phyloP scores from a whole-genome alignment of 2,113 vertebrate species.

The Diphyllodes magnificus region DNA sequence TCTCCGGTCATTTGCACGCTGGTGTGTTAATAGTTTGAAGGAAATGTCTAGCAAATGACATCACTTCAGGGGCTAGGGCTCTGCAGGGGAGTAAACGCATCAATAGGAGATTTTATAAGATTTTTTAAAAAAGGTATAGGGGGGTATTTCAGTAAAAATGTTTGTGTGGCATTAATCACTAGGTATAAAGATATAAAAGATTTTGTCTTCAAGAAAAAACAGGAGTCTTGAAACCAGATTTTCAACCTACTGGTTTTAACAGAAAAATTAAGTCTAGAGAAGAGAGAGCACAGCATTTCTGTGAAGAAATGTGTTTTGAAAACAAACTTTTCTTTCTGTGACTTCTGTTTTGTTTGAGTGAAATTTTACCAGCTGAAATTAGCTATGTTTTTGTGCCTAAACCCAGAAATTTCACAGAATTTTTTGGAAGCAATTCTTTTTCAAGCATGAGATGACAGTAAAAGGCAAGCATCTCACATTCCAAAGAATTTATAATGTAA shows the following conservation, averaged over 20 bases:
- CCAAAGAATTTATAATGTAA: background rate
- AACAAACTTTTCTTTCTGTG: background rate
- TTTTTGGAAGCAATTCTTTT: conserved; percentile 32
- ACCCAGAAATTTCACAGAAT: conserved; percentile 27
- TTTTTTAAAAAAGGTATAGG: background rate
- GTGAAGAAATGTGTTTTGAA: background rate
- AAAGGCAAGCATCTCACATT: conserved; percentile 1
- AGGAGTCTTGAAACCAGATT: background rate
- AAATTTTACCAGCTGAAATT: conserved; percentile 20
- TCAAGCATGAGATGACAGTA: conserved; percentile 1
- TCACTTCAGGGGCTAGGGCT: background rate
- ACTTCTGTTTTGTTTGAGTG: background rate
- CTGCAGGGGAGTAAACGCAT: background rate
- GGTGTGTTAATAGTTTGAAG: background rate
- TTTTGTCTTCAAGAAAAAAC: background rate
- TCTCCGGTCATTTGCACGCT: background rate
- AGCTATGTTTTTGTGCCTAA: conserved; percentile 4
- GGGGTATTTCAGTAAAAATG: background rate
- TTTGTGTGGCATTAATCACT: background rate
- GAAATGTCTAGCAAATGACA: background rate
- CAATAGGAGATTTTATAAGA: background rate
- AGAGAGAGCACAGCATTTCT: background rate
- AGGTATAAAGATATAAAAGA: background rate
- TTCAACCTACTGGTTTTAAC: background rate
- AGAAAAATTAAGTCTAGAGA: background rate